Base-by-base conservation (phyloP, 1,140 invertebrate genomes). In the Agrilus planipennis region DNA sequence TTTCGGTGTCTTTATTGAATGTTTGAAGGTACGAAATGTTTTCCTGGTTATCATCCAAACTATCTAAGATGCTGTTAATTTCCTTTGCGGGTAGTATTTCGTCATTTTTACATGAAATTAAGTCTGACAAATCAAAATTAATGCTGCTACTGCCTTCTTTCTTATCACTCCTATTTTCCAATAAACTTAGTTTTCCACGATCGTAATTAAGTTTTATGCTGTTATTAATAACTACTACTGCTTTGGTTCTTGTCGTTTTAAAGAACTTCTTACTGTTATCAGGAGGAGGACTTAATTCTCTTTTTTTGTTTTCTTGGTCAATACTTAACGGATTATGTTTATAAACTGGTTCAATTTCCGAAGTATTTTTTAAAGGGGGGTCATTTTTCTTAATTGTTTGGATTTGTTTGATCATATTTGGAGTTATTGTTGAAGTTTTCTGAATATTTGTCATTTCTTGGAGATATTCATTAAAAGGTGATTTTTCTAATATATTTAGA, bases 401-500 rank as follows among this genome's bases (percentile, higher is more conserved):
- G 1, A 50, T 34, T 34, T 42, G 44, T 34, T 34, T 30, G 11
- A 44, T 15, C 4, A n/a, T 6, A 15, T 5, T 34, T 20, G 16
- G 4, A 3, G 3, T 3, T 17, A 29, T 29, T 29, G 4, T 29
- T 4, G 4, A 11, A 14, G 34, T 5, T 40, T 41, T 41, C 20
- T 45, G 32, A 21, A 39, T 45, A 17, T 45, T 45, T 29, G 34
- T 42, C 2, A 57, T 41, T 28, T 61, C 51, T 40, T 55, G 44
- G 15, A 63, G 49, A 41, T 54, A 61, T 19, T 53, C 49, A 38
- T 54, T 58, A 10, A 63, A 43, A 12, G 53, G 53, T 2, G 58
- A 50, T 27, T 54, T 54, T 30, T 57, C 50, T 5, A 52, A 49
- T 18, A 52, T 47, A 37, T 55, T 55, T 20, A 56, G 42, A 1